These are phyloP conservation scores for Agapetus fuscipes DNA, from an alignment of 2,888 invertebrate genomes.

Conservation along the genomic window DNA sequence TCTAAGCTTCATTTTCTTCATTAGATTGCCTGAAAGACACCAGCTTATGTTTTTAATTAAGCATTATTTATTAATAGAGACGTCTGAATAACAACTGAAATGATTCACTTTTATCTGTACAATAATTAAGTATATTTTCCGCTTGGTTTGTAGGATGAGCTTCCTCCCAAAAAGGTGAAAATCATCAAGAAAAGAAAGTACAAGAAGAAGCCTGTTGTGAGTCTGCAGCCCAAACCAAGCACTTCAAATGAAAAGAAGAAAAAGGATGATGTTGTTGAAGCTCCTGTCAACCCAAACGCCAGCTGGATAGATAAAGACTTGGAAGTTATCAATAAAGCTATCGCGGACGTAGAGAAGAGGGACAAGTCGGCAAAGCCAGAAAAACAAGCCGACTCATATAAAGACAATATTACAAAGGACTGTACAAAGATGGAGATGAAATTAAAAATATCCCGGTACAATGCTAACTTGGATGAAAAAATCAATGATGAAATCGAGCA, in stretches of 20 bases:
- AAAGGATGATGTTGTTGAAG: background rate
- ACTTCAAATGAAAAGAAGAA: background rate
- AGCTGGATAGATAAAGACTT: slow-evolving; percentile 35
- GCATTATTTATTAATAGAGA: too few relatives aligned
- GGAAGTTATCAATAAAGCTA: slow-evolving; percentile 35
- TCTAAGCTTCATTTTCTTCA: too few relatives aligned
- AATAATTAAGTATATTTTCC: too few relatives aligned
- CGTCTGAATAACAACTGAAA: too few relatives aligned
- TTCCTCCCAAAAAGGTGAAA: slow-evolving; percentile 15
- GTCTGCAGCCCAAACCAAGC: background rate
- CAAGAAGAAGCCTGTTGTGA: slow-evolving; percentile 2
- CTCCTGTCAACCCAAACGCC: background rate
- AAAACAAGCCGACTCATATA: too few relatives aligned
- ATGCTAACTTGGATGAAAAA: too few relatives aligned
- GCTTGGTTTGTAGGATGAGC: slow-evolving; percentile 17
- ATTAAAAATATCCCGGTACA: background rate
- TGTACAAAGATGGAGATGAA: background rate
- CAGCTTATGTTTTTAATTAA: too few relatives aligned
- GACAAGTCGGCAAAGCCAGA: background rate
- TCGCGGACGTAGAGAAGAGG: slow-evolving; percentile 6
- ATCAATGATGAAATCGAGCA: too few relatives aligned
- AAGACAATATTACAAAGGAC: too few relatives aligned
- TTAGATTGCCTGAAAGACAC: too few relatives aligned
- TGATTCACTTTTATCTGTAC: too few relatives aligned
- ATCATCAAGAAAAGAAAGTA: slow-evolving; percentile 11